Base-by-base conservation (phyloP, 2,888 invertebrate species). In the Augiades crinisus region DNA sequence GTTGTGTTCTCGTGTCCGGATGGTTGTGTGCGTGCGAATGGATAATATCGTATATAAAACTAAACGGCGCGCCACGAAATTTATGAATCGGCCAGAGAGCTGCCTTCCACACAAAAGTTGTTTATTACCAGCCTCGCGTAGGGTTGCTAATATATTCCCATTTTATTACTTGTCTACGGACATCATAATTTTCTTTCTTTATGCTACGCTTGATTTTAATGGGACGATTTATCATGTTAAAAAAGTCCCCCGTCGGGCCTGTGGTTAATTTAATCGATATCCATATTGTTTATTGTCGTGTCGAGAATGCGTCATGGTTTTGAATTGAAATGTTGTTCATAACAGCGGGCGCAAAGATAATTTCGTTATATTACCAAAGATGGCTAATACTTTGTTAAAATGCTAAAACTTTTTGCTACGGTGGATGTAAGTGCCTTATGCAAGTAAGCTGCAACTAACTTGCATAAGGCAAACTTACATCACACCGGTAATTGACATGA, bases 51-150 rank as follows among this genome's bases (percentile, higher is more conserved):
- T 77, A 72, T 77, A 80, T 82, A 84, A 82, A 85, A 83, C 84
- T 82, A 84, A 86, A 81, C 78, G 82, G 78, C 80, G 79, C 81
- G 81, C 79, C 68, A 78, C 72, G 70, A 80, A 83, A 86, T 87
- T 87, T 88, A 88, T 88, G 86, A 85, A 85, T 83, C 83, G 75
- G 70, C 74, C 69, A 61, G 71, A 72, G 78, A 78, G 79, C 78
- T 83, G 85, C 86, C 85, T 86, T 88, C 87, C 79, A 84, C 83
- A 83, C 86, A 82, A 84, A 85, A 80, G 78, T 87, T 82, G 85
- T 89, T 87, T 88, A 88, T 85, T 72, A 72, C 78, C 55, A n/a
- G 60, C 64, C 68, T 62, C 69, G 65, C 65, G 61, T 76, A 86
- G 88, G 88, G 88, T 68, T 86, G 75, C 78, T 75, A 75, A 75